Percentiles rank a stretch among this genome's conserved stretches.
Evolutionary conservation across 1,140 invertebrate genomes (phyloP).

Genomic region (Popillia japonica): DNA sequence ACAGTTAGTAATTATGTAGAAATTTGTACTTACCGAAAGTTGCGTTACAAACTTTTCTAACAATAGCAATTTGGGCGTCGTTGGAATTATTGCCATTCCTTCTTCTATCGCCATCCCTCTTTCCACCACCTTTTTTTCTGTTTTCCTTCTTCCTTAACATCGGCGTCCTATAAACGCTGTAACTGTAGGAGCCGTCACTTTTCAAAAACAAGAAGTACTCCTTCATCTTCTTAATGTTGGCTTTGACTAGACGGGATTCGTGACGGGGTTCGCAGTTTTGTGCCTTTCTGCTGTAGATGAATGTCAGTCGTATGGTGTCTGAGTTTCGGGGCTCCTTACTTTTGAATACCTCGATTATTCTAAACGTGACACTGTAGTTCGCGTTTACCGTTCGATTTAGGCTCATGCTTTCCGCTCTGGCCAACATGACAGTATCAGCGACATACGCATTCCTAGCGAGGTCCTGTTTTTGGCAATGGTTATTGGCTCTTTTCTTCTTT

Average conservation of each 20-base stretch:
- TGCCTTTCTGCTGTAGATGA: constrained; percentile 44
- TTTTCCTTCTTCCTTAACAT: constrained; percentile 23
- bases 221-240: constrained; percentile 50
- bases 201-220: constrained; percentile 58
- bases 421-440: constrained; percentile 53
- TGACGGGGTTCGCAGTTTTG: constrained; percentile 47
- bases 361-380: constrained; percentile 50
- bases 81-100: constrained; percentile 37
- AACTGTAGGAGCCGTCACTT: constrained; percentile 51
- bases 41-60: constrained; percentile 42
- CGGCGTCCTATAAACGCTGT: constrained; percentile 49
- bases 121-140: constrained; percentile 16
- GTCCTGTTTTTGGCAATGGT: constrained; percentile 51
- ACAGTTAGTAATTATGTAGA: neutral
- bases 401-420: constrained; percentile 52
- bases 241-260: constrained; percentile 51
- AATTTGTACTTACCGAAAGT: constrained; percentile 45
- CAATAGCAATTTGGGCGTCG: constrained; percentile 28
- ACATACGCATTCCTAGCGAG: constrained; percentile 52
- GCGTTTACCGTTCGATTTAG: constrained; percentile 45
- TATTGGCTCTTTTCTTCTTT: constrained; percentile 38
- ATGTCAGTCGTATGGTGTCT: constrained; percentile 47
- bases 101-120: neutral
- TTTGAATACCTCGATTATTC: constrained; percentile 50
- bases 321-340: constrained; percentile 42